These are phyloP conservation scores for Chorisops tibialis DNA, from an alignment of 2,888 invertebrate species.

Conservation along the genomic window DNA sequence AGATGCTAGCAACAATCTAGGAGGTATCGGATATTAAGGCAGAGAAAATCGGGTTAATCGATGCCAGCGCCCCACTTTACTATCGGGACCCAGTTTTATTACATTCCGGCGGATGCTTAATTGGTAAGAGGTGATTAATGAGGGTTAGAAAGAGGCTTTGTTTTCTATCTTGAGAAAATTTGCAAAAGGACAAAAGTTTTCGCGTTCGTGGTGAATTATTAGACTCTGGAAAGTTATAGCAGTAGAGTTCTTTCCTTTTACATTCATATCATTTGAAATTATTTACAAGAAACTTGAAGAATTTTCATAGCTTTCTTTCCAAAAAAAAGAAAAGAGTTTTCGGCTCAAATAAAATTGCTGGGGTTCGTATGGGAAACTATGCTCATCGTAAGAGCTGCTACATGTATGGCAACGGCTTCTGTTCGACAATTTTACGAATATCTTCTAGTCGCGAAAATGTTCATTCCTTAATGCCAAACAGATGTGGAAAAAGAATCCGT, in stretches of 20 bases:
- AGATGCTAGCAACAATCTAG: background rate
- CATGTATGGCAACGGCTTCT: no score
- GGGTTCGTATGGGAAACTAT: no score
- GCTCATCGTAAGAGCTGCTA: no score
- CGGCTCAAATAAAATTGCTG: no score
- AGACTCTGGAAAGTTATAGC: no score
- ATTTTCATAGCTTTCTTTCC: no score
- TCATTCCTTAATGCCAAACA: no score
- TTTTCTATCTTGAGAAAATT: background rate
- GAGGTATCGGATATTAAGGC: background rate
- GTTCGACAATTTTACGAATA: no score
- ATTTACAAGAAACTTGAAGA: constrained; percentile 12
- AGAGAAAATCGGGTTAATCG: constrained; percentile 18
- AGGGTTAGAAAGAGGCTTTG: constrained; percentile 1
- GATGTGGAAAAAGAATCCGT: no score
- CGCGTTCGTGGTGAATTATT: constrained; percentile 3
- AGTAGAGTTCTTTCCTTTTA: background rate
- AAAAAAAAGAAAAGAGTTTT: no score
- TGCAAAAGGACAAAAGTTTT: background rate
- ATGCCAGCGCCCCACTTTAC: constrained; percentile 6
- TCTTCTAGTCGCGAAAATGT: no score
- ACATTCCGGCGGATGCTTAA: constrained; percentile 14
- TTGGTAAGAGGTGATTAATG: constrained; percentile 23
- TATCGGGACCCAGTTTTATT: constrained; percentile 7
- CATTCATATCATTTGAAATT: constrained; percentile 1